A percentile compares a stretch with the other conserved stretches of the same genome.
Conservation (phyloP, 2,888 invertebrate species). For the Monopis laevigella region DNA sequence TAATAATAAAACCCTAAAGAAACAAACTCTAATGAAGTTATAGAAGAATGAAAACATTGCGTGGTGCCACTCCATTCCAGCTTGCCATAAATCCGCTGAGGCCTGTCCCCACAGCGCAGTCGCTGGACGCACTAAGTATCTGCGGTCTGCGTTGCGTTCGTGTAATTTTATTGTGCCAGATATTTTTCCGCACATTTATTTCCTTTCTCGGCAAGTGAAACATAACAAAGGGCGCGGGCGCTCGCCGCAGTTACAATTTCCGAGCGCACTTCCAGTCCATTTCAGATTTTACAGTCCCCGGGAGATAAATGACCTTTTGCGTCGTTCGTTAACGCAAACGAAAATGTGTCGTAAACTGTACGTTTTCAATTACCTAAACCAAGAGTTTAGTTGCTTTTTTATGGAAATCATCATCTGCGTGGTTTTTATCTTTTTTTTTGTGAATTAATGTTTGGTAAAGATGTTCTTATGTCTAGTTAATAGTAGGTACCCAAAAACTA, state of each 20-base stretch:
- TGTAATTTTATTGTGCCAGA: slow-evolving; percentile 8
- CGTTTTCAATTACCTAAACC: slow-evolving; percentile 14
- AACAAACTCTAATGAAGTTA: too few species aligned
- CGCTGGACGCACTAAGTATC: slow-evolving; percentile 5
- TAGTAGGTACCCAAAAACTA: too few species aligned
- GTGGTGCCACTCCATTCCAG: background rate
- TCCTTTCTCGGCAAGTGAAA: slow-evolving; percentile 6
- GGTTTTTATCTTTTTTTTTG: too few species aligned
- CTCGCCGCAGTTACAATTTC: slow-evolving; percentile 23
- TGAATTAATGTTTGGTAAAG: too few species aligned
- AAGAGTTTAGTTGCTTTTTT: too few species aligned
- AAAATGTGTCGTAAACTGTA: slow-evolving; percentile 13
- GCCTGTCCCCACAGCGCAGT: background rate
- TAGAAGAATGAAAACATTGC: slow-evolving; percentile 2
- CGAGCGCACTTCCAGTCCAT: slow-evolving; percentile 28
- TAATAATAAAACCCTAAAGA: too few species aligned
- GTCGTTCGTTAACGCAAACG: slow-evolving; percentile 13
- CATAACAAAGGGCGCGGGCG: slow-evolving; percentile 7
- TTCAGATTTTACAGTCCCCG: slow-evolving; percentile 26
- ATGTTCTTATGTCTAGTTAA: too few species aligned
- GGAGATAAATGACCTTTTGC: slow-evolving; percentile 8
- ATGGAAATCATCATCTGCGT: too few species aligned
- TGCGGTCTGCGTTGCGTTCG: background rate
- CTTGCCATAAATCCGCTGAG: background rate
- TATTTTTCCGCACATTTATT: slow-evolving; percentile 13